Base-by-base conservation (phyloP, 2,113 vertebrate species). In the Recurvirostra avosetta region DNA sequence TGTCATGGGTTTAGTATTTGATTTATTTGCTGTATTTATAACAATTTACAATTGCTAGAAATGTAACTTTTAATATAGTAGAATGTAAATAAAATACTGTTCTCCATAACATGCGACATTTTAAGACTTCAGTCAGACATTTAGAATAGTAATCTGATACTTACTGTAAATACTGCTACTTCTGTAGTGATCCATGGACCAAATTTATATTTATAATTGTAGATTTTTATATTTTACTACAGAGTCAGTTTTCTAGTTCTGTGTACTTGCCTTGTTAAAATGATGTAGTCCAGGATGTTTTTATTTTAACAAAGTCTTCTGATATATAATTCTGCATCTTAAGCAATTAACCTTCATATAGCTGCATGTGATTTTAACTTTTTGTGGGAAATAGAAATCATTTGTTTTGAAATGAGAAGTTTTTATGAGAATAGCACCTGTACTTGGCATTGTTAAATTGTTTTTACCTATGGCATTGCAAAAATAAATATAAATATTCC, bases 131-230 rank as follows among this genome's bases (percentile, higher is more conserved):
- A 96, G 77, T 96, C 96, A 98, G 98, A 96, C 92, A 97, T 94
- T 96, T 97, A 96, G 96, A 98, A 59, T 95, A 96, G 98, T 98
- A 97, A 98, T 97, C 98, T 98, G 98, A 98, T 98, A 98, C 99
- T 99, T 99, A 99, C 98, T 99, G 98, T 98, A 98, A 98, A 98
- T 98, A 98, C 98, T 98, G 98, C 97, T 98, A 98, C 98, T 99
- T 99, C 97, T 98, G 97, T 99, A 98, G 98, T 98, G 98, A 98
- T 98, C 94, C 96, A 99, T 98, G 99, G 99, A 99, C 99, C 99
- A 99, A 99, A 99, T 99, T 99, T 99, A 98, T 99, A 99, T 99
- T 99, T 99, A 99, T 99, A 99, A 99, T 98, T 98, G 98, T 99
- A 99, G 99, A 99, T 98, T 99, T 99, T 99, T 99, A 99, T 99